Percentiles rank a stretch among this genome's conserved stretches.
Conservation (phyloP, 2,113 vertebrate genomes). For the Anthoscopus minutus region DNA sequence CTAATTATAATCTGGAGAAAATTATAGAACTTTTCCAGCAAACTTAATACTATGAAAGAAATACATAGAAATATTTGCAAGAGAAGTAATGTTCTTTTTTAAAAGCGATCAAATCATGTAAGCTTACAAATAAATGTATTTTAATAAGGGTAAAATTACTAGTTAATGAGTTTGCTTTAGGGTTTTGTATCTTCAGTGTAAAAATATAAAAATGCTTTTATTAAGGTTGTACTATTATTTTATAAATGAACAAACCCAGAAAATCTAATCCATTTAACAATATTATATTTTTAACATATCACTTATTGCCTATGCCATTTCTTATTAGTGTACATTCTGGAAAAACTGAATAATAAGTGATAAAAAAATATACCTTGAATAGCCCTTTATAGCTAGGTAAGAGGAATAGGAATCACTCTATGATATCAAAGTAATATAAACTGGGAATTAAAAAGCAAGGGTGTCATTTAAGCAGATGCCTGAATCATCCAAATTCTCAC, state of each 20-base stretch:
- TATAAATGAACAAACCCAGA: constrained; percentile 74
- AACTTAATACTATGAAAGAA: constrained; percentile 61
- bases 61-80: constrained; percentile 71
- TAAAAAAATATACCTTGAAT: background rate
- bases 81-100: constrained; percentile 74
- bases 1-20: constrained; percentile 76
- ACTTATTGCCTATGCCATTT: constrained; percentile 59
- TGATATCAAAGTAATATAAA: constrained; percentile 26
- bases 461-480: constrained; percentile 2
- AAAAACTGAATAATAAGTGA: constrained; percentile 63
- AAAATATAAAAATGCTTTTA: constrained; percentile 80
- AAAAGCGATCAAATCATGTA: constrained; percentile 76
- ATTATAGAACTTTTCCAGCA: constrained; percentile 71
- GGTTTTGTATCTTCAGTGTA: constrained; percentile 75
- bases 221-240: constrained; percentile 80
- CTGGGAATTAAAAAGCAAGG: constrained; percentile 26
- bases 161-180: constrained; percentile 86
- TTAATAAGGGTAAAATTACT: constrained; percentile 84
- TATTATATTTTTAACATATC: constrained; percentile 72
- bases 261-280: constrained; percentile 73
- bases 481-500: background rate
- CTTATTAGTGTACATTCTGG: constrained; percentile 60
- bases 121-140: constrained; percentile 85
- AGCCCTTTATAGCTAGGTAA: constrained; percentile 52
- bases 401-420: constrained; percentile 34